Evolutionary conservation across 2,888 invertebrate genomes (phyloP), one percentile per base, ranked within the genome.

Genomic region (Fragum sueziense): DNA sequence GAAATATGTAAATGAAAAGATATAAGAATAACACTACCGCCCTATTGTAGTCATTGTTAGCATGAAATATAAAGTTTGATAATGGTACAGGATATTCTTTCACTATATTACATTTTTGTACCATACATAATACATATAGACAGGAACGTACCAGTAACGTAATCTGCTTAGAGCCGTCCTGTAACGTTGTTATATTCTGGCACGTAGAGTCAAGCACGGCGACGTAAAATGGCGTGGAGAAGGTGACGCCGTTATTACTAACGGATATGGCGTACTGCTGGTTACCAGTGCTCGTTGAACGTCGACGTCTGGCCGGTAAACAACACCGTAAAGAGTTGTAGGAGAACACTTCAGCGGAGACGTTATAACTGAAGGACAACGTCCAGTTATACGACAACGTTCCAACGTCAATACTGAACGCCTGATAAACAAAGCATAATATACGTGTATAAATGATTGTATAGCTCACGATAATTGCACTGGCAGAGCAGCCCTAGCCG

Each of bases 161-260:
- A 41, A 65, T 65, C 65, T 65, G 65, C 25, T 41, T 25, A 9
- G 65, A 65, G 2, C 65, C 65, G 22, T 65, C 41, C n/a, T n/a
- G 34, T 25, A 41, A 17, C 2, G 65, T 65, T 14, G 65, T 65
- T 25, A 65, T 25, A 11, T 65, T 65, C 20, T 65, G 65, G 27
- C 65, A 65, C 17, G 65, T 65, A 0, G 65, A 4, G 65, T 65
- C 65, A 7, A 65, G 17, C 3, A 34, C 34, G 4, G 65, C 31
- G 14, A 65, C 41, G 22, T 34, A 65, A 9, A 65, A 37, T 0
- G 41, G 22, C n/a, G 65, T 41, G 22, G 65, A 65, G 65, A 25
- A 65, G n/a, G 37, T 65, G 20, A 6, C 33, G 6, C 65, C 65
- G 27, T 65, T 65, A 20, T 65, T 65, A 41, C 65, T 65, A 25